Evolutionary conservation across 2,113 vertebrate species (phyloP).

Genomic region (Brachyhypopomus gauderio): DNA sequence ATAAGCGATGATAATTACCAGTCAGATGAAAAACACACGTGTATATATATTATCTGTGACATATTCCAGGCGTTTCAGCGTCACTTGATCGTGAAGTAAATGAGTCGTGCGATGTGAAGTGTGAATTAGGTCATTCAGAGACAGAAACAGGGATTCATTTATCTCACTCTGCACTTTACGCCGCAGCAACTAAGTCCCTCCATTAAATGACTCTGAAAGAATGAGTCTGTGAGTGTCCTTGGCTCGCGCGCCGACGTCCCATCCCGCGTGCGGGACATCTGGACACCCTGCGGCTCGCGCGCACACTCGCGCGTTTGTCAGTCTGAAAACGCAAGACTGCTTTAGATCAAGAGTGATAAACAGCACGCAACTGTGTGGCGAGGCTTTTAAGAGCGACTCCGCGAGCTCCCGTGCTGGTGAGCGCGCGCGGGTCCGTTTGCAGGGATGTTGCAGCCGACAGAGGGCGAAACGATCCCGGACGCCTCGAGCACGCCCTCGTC

Average conservation of each 20-base stretch:
- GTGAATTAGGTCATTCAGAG: constrained; percentile 76
- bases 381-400: no score
- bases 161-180: constrained; percentile 65
- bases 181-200: constrained; percentile 67
- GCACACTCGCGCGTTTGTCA: no score
- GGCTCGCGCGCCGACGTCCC: no score
- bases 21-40: not conserved
- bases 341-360: no score
- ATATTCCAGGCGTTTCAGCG: constrained; percentile 71
- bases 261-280: no score
- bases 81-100: constrained; percentile 67
- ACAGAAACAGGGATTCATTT: constrained; percentile 73
- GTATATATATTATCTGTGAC: constrained; percentile 56
- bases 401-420: no score
- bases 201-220: constrained; percentile 69
- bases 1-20: no score
- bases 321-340: no score
- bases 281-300: no score
- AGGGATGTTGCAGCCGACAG: constrained; percentile 79
- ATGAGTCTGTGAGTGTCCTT: constrained; percentile 76
- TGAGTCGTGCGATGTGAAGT: constrained; percentile 58
- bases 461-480: constrained; percentile 72
- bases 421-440: no score
- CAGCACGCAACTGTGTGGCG: no score
- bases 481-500: no score